These are phyloP conservation scores for Drosophila pegasa DNA, from an alignment of 2,888 invertebrate species.

Conservation along the genomic window DNA sequence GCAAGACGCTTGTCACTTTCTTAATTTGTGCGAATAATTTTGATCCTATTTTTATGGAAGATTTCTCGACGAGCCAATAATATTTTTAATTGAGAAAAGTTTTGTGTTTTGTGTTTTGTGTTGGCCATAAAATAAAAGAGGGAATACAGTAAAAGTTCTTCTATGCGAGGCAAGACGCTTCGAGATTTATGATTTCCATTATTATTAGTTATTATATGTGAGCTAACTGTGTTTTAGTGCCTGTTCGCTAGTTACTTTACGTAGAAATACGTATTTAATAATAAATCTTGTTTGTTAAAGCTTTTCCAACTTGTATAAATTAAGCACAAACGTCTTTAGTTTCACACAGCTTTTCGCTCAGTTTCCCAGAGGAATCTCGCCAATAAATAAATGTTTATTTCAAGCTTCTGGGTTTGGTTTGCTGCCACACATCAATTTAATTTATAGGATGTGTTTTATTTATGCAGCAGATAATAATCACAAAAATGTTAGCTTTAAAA, in stretches of 20 bases:
- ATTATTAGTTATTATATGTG: not conserved
- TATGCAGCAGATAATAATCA: not conserved
- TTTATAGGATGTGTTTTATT: slow-evolving; percentile 3
- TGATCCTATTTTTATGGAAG: not conserved
- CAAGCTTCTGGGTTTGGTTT: slow-evolving; percentile 5
- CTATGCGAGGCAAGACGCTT: not conserved
- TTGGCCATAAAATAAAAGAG: not conserved
- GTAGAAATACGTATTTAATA: not conserved
- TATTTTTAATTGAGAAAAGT: slow-evolving; percentile 2
- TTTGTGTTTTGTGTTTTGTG: not conserved
- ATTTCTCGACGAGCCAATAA: not conserved
- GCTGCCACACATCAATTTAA: slow-evolving; percentile 1
- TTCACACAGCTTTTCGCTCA: not conserved
- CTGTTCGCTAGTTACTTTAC: not conserved
- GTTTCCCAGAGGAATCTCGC: not conserved
- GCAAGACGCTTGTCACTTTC: slow-evolving; percentile 38
- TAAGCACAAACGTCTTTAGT: not conserved
- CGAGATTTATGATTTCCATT: not conserved
- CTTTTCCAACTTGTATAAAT: not conserved
- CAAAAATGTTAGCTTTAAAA: slow-evolving; percentile 4
- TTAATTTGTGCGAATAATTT: slow-evolving; percentile 29
- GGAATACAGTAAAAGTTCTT: not conserved
- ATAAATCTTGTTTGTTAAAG: not conserved
- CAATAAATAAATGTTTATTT: not conserved
- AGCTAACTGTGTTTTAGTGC: not conserved